Conservation (phyloP, 2,888 invertebrate genomes). For the Stenurella melanura region DNA sequence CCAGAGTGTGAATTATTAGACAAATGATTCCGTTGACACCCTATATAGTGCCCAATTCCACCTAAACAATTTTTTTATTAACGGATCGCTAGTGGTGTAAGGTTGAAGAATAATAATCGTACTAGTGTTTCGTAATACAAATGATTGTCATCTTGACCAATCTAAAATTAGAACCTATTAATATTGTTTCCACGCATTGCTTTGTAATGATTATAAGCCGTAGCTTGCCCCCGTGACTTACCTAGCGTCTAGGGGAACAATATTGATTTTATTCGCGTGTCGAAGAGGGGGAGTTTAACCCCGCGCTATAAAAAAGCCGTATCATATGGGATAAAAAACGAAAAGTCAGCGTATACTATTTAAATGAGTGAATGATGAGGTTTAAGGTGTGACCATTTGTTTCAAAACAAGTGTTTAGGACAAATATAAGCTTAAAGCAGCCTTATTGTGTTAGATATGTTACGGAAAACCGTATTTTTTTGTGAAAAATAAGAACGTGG, state of each 20-base stretch:
- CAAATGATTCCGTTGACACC: too few species aligned
- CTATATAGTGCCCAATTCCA: too few species aligned
- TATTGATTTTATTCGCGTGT: conserved; percentile 46
- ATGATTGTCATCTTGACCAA: neutral
- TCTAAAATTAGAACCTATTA: neutral
- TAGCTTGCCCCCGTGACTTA: conserved; percentile 7
- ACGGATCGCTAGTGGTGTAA: too few species aligned
- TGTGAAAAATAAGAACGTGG: neutral
- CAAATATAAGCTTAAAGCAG: neutral
- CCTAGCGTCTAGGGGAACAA: conserved; percentile 36
- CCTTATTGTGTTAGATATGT: too few species aligned
- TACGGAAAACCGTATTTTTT: neutral
- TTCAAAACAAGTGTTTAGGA: neutral
- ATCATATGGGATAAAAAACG: neutral
- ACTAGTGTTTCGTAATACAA: too few species aligned
- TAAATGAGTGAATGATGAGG: neutral
- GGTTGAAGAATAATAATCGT: too few species aligned
- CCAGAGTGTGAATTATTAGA: too few species aligned
- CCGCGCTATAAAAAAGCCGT: conserved; percentile 10
- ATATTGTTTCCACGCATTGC: conserved; percentile 14
- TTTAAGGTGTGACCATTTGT: neutral
- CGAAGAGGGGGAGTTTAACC: conserved; percentile 21
- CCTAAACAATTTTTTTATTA: too few species aligned
- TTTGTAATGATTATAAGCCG: neutral
- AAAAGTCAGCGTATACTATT: neutral